phyloP scores from a whole-genome alignment of 2,888 invertebrate genomes.

The Gymnoscelis rufifasciata region DNA sequence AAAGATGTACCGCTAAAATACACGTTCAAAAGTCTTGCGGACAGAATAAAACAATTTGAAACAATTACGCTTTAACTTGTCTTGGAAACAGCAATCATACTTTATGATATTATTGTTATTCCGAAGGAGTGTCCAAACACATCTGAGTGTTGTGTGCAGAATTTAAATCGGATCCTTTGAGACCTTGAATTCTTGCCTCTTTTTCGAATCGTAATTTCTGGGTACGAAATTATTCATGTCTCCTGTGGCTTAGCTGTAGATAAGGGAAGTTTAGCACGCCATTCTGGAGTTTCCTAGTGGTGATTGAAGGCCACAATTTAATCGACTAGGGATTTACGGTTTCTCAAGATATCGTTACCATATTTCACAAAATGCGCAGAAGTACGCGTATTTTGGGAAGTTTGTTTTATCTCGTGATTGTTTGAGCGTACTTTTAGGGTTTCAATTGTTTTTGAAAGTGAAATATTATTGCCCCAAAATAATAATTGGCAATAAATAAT shows the following conservation, averaged over 20 bases:
- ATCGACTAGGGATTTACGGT: background rate
- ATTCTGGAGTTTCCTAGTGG: background rate
- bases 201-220: slow-evolving; percentile 15
- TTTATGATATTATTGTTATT: slow-evolving; percentile 21
- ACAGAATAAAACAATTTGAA: slow-evolving; percentile 4
- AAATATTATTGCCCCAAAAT: no score
- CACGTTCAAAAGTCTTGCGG: background rate
- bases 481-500: no score
- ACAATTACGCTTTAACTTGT: slow-evolving; percentile 4
- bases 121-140: slow-evolving; percentile 16
- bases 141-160: slow-evolving; percentile 18
- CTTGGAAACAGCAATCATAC: slow-evolving; percentile 7
- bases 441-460: no score
- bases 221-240: slow-evolving; percentile 1
- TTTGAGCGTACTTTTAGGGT: no score
- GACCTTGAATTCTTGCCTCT: slow-evolving; percentile 21
- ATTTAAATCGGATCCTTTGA: slow-evolving; percentile 18
- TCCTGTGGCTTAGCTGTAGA: slow-evolving; percentile 3
- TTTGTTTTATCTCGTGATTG: no score
- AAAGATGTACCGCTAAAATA: background rate
- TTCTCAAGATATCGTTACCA: no score
- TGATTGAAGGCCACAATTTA: background rate
- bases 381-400: no score
- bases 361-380: no score
- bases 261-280: slow-evolving; percentile 2